Conservation (phyloP, 2,797 vertebrate genomes). For the Bradypodion ventrale region DNA sequence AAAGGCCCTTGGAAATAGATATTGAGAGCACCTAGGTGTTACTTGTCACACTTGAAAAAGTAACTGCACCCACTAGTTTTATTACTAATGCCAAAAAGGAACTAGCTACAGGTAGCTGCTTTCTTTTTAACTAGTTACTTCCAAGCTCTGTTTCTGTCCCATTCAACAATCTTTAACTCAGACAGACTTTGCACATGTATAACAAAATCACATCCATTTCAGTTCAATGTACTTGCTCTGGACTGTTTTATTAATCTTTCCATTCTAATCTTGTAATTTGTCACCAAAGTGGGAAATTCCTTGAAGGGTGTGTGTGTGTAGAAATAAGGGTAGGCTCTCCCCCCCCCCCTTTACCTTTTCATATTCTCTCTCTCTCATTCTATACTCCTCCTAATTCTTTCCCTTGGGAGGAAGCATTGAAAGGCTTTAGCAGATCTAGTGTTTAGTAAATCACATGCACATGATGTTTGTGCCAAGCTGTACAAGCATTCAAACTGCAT, state of each 20-base stretch:
- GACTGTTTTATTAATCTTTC: constrained; percentile 57
- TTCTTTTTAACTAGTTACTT: neutral
- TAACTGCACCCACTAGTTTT: too few species aligned
- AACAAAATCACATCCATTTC: constrained; percentile 58
- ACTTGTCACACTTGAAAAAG: too few species aligned
- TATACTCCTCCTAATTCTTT: constrained; percentile 38
- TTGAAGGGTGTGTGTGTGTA: neutral
- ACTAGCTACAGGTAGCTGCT: too few species aligned
- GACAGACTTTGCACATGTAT: constrained; percentile 57
- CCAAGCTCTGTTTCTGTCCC: too few species aligned
- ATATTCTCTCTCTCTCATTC: constrained; percentile 3
- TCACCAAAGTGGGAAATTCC: constrained; percentile 51
- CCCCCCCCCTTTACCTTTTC: constrained; percentile 22
- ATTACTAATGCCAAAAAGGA: too few species aligned
- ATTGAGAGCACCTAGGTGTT: too few species aligned
- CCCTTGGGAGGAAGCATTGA: constrained; percentile 41
- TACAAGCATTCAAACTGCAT: constrained; percentile 79
- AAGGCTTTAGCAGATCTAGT: constrained; percentile 58
- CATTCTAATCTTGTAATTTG: constrained; percentile 49
- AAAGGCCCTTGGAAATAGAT: too few species aligned
- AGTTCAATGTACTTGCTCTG: constrained; percentile 60
- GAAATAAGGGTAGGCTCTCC: neutral
- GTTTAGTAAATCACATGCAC: constrained; percentile 71
- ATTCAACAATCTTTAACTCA: neutral
- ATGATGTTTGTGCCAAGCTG: constrained; percentile 76